These are phyloP conservation scores for Ornithoptera priamus DNA, from an alignment of 2,888 invertebrate species.

Conservation along the genomic window DNA sequence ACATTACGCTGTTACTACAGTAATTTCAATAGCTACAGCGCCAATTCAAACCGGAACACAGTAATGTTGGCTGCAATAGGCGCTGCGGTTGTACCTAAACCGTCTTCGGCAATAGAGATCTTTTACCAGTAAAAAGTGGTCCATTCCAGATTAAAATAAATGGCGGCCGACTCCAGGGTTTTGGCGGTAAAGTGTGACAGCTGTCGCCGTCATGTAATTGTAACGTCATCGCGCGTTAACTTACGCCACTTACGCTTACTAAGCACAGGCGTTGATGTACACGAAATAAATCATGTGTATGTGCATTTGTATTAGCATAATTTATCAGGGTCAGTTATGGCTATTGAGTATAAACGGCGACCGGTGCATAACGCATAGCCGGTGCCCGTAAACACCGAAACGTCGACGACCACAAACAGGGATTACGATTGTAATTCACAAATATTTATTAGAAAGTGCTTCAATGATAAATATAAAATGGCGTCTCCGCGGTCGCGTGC, in stretches of 20 bases:
- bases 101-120: too few species aligned
- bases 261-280: not conserved
- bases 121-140: too few species aligned
- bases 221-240: not conserved
- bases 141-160: not conserved
- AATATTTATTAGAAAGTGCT: conserved; percentile 37
- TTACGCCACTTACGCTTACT: too few species aligned
- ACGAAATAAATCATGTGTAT: not conserved
- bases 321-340: conserved; percentile 9
- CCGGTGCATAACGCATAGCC: not conserved
- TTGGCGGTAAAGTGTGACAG: conserved; percentile 15
- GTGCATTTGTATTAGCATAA: conserved; percentile 5
- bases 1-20: too few species aligned
- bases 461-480: conserved; percentile 19
- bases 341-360: not conserved
- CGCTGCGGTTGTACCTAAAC: too few species aligned
- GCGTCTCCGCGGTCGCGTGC: conserved; percentile 35
- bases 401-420: conserved; percentile 36
- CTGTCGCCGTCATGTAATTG: conserved; percentile 6
- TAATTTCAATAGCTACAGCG: too few species aligned
- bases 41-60: too few species aligned
- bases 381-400: conserved; percentile 11
- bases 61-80: too few species aligned
- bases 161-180: conserved; percentile 9
- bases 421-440: conserved; percentile 38